Evolutionary conservation across 1,140 invertebrate species (phyloP).

Genomic region (Eriosoma lanigerum): DNA sequence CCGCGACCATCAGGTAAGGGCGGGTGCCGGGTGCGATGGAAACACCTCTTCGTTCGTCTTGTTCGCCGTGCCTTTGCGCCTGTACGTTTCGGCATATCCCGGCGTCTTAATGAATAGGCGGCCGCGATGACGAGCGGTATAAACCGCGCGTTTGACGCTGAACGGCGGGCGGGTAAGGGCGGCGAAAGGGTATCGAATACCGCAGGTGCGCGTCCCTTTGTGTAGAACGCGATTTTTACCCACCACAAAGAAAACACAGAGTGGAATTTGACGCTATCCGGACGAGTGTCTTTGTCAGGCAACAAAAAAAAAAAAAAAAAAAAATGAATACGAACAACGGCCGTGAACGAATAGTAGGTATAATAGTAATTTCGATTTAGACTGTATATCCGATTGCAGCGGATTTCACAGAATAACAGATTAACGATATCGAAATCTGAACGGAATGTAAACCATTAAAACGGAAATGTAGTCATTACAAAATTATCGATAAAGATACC

Average conservation of each 20-base stretch:
- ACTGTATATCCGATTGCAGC: neutral
- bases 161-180: neutral
- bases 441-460: neutral
- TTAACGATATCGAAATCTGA: conserved; percentile 5
- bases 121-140: neutral
- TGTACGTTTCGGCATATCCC: neutral
- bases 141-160: no score
- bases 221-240: neutral
- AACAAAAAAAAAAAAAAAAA: no score
- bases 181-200: neutral
- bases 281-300: conserved; percentile 14
- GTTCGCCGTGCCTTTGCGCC: neutral
- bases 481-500: neutral
- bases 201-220: conserved; percentile 10
- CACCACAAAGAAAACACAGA: neutral
- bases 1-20: neutral
- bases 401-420: conserved; percentile 9
- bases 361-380: no score
- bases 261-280: conserved; percentile 26
- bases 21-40: neutral
- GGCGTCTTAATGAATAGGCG: conserved; percentile 34
- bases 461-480: neutral
- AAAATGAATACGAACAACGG: neutral
- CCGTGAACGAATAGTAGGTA: neutral
- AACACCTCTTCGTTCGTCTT: neutral